Evolutionary conservation across 1,140 invertebrate species (phyloP).

Genomic region (Lutraria rhynchaena): DNA sequence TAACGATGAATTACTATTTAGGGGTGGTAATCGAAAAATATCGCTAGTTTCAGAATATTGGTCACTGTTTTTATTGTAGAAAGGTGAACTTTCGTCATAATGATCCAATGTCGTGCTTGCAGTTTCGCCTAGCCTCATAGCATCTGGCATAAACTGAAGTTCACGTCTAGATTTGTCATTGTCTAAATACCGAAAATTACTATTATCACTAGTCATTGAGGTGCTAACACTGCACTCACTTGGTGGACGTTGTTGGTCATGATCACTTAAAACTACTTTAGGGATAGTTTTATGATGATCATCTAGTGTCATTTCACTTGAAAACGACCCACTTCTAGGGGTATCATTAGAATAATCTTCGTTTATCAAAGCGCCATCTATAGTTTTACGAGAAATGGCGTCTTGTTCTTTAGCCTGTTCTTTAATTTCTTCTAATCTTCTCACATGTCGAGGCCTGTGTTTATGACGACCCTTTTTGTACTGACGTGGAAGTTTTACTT

Average conservation of each 20-base stretch:
- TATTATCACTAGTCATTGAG: conserved; percentile 35
- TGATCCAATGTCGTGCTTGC: conserved; percentile 8
- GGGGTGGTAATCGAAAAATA: conserved; percentile 16
- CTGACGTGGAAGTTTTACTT: conserved; percentile 44
- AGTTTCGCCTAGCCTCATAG: conserved; percentile 4
- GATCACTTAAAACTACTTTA: conserved; percentile 27
- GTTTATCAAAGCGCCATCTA: conserved; percentile 44
- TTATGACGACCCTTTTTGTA: conserved; percentile 28
- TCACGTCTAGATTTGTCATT: conserved; percentile 50
- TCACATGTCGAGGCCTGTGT: conserved; percentile 3
- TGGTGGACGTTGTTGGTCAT: conserved; percentile 16
- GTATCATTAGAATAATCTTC: conserved; percentile 34
- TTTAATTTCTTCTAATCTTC: conserved; percentile 43
- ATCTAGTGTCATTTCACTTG: conserved; percentile 55
- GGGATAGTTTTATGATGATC: conserved; percentile 26
- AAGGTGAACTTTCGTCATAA: conserved; percentile 31
- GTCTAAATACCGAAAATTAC: conserved; percentile 29
- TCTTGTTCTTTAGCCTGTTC: conserved; percentile 51
- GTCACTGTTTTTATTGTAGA: conserved; percentile 2
- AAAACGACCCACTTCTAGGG: conserved; percentile 53
- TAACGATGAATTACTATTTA: background rate
- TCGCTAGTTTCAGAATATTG: conserved; percentile 48
- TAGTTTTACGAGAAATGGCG: conserved; percentile 51
- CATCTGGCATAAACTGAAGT: conserved; percentile 39
- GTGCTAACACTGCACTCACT: conserved; percentile 28